These are phyloP conservation scores for Antitype chi DNA, from an alignment of 2,888 invertebrate genomes.

Conservation along the genomic window DNA sequence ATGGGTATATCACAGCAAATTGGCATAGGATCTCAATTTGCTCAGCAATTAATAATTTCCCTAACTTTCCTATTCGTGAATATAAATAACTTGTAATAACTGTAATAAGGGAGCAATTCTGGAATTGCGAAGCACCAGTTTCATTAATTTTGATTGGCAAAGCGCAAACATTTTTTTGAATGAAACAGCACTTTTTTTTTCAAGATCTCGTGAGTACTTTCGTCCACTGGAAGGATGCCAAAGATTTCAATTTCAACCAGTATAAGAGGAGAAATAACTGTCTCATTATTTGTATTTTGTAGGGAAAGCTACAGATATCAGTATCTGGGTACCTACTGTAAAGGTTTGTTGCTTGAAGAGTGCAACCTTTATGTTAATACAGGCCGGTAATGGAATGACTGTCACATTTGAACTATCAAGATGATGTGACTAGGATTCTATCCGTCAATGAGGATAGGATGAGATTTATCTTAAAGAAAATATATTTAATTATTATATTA, in stretches of 20 bases:
- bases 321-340: not conserved
- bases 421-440: too few relatives aligned
- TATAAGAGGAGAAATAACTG: slow-evolving; percentile 23
- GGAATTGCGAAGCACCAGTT: not conserved
- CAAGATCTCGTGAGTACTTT: slow-evolving; percentile 4
- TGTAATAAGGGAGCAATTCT: not conserved
- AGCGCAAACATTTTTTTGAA: slow-evolving; percentile 13
- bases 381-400: too few relatives aligned
- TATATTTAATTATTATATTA: too few relatives aligned
- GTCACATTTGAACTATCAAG: too few relatives aligned
- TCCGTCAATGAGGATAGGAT: too few relatives aligned
- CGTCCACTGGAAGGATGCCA: slow-evolving; percentile 29
- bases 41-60: too few relatives aligned
- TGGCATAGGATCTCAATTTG: too few relatives aligned
- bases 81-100: not conserved
- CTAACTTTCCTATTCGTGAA: not conserved
- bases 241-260: slow-evolving; percentile 29
- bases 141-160: slow-evolving; percentile 13
- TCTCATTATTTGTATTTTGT: slow-evolving; percentile 37
- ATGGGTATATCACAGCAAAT: too few relatives aligned
- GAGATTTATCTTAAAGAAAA: too few relatives aligned
- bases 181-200: slow-evolving; percentile 7
- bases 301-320: not conserved
- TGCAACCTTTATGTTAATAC: too few relatives aligned
- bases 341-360: too few relatives aligned